Evolutionary conservation across 1,140 invertebrate species (phyloP).

Genomic region (Branchinecta lindahli): DNA sequence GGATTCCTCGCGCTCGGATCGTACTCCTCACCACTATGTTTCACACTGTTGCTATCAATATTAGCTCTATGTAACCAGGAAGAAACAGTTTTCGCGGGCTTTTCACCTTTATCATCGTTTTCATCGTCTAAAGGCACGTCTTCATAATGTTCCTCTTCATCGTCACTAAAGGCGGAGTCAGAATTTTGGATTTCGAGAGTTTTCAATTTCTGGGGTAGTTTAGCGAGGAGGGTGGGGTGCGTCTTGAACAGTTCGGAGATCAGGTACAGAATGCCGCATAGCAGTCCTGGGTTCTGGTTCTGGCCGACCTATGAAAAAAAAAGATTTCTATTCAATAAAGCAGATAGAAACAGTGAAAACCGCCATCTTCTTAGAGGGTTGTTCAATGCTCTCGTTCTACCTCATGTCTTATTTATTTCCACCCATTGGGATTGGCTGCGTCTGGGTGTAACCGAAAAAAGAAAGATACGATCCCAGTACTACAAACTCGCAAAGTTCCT

Average conservation of each 20-base stretch:
- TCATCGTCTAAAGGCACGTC: conserved; percentile 32
- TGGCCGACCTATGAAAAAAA: conserved; percentile 31
- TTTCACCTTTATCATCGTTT: conserved; percentile 22
- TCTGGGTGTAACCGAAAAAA: too few relatives aligned
- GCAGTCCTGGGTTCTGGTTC: conserved; percentile 42
- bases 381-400: too few relatives aligned
- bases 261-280: conserved; percentile 59
- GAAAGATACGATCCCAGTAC: too few relatives aligned
- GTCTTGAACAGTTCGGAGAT: conserved; percentile 49
- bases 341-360: too few relatives aligned
- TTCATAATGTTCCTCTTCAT: conserved; percentile 31
- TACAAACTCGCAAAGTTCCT: too few relatives aligned
- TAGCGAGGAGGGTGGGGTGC: conserved; percentile 24
- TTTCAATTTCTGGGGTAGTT: conserved; percentile 17
- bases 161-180: conserved; percentile 25
- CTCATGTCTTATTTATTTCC: too few relatives aligned
- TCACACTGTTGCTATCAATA: conserved; percentile 12
- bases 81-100: conserved; percentile 17
- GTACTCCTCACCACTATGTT: neutral
- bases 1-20: conserved; percentile 16
- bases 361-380: too few relatives aligned
- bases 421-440: too few relatives aligned
- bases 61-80: conserved; percentile 31
- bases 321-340: conserved; percentile 5
- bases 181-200: conserved; percentile 12